Percentiles rank a stretch among this genome's conserved stretches.
phyloP scores from a whole-genome alignment of 2,113 vertebrate species.

The Apteryx mantelli region DNA sequence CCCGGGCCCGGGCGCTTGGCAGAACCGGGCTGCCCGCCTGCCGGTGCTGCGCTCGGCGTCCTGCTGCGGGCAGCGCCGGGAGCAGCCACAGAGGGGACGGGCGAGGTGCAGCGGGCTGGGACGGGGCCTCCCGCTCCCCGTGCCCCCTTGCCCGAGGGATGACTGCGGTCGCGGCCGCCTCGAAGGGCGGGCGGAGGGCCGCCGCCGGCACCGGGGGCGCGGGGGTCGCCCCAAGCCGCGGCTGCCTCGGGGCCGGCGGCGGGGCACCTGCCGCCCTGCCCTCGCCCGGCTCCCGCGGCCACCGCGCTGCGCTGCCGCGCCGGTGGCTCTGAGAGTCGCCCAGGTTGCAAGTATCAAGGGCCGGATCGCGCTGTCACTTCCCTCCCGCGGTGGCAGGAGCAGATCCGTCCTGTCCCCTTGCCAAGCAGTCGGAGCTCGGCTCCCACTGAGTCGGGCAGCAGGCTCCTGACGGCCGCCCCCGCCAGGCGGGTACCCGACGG shows the following conservation, averaged over 20 bases:
- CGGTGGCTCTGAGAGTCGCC: too few relatives aligned
- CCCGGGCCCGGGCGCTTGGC: too few relatives aligned
- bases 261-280: background rate
- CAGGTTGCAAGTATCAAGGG: background rate
- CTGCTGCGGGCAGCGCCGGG: background rate
- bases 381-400: background rate
- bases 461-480: background rate
- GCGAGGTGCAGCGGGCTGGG: too few relatives aligned
- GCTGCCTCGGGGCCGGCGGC: background rate
- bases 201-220: background rate
- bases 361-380: background rate
- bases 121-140: background rate
- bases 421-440: background rate
- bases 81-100: background rate
- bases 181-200: too few relatives aligned
- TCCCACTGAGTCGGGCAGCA: background rate
- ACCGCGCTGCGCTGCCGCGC: background rate
- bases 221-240: too few relatives aligned
- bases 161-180: too few relatives aligned
- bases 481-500: background rate
- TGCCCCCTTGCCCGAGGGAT: too few relatives aligned
- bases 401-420: background rate
- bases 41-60: background rate
- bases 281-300: background rate
- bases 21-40: too few relatives aligned